Conservation (phyloP, 2,797 vertebrate species). For the Bradypodion pumilum region DNA sequence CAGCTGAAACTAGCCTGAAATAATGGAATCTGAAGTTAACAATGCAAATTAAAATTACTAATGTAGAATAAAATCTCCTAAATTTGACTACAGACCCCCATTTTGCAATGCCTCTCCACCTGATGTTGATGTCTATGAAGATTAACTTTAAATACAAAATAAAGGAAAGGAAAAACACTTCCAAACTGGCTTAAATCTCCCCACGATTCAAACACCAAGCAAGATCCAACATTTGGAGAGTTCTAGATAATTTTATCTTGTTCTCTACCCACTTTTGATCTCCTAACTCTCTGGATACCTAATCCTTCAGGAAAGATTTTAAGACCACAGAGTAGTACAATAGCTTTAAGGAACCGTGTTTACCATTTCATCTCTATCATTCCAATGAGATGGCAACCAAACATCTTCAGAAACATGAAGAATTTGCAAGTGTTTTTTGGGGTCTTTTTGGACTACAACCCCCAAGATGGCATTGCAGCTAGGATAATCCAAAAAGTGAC, state of each 20-base stretch:
- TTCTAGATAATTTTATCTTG: background rate
- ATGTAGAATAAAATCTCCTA: background rate
- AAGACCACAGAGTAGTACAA: background rate
- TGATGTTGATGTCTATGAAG: background rate
- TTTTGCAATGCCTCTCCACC: background rate
- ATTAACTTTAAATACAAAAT: background rate
- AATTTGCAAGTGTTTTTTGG: too few relatives aligned
- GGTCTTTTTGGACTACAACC: too few relatives aligned
- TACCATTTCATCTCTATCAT: background rate
- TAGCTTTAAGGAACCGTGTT: background rate
- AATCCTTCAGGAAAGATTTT: background rate
- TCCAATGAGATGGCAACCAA: background rate
- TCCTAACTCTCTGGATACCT: background rate
- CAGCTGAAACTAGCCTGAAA: background rate
- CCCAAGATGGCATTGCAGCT: too few relatives aligned
- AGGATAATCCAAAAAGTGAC: too few relatives aligned
- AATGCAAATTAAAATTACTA: background rate
- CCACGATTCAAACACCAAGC: background rate
- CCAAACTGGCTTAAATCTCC: background rate
- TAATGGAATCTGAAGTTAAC: background rate
- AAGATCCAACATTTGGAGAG: background rate
- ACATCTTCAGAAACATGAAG: background rate
- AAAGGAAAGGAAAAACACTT: background rate
- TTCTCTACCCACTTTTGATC: too few relatives aligned
- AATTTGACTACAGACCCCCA: background rate